A percentile compares a stretch with the other conserved stretches of the same genome.
Evolutionary conservation across 2,113 vertebrate genomes (phyloP).

Genomic region (Clarias macrocephalus): DNA sequence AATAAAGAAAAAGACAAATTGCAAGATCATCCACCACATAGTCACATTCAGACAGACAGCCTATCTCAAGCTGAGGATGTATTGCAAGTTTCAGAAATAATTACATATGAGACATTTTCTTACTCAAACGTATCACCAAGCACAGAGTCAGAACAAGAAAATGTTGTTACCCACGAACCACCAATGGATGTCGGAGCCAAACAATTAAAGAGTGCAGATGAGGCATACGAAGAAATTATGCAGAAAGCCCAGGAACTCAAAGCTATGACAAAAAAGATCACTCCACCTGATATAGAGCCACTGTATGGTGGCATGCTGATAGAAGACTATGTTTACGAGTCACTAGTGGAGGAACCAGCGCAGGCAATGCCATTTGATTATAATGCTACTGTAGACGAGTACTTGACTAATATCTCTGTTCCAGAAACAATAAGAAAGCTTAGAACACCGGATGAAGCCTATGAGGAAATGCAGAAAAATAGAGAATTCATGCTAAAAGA

Average conservation of each 20-base stretch:
- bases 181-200: constrained; percentile 71
- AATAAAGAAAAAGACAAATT: constrained; percentile 85
- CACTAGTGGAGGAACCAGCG: constrained; percentile 86
- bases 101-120: constrained; percentile 82
- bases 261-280: constrained; percentile 75
- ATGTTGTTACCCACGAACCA: constrained; percentile 70
- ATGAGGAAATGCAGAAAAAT: constrained; percentile 85
- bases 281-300: constrained; percentile 89
- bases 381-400: constrained; percentile 68
- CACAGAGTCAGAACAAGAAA: constrained; percentile 87
- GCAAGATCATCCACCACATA: constrained; percentile 77
- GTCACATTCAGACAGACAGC: constrained; percentile 81
- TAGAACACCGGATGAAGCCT: constrained; percentile 81
- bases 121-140: constrained; percentile 89
- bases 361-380: constrained; percentile 70
- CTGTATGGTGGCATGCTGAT: constrained; percentile 95
- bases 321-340: constrained; percentile 97
- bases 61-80: constrained; percentile 85
- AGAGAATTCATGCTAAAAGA: constrained; percentile 76
- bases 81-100: constrained; percentile 79
- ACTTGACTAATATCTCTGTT: constrained; percentile 65
- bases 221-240: constrained; percentile 92
- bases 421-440: constrained; percentile 76
- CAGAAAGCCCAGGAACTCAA: constrained; percentile 82
- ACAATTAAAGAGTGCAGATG: constrained; percentile 85